Base-by-base conservation (phyloP, 2,888 invertebrate genomes). In the Drosophila multiciliata region DNA sequence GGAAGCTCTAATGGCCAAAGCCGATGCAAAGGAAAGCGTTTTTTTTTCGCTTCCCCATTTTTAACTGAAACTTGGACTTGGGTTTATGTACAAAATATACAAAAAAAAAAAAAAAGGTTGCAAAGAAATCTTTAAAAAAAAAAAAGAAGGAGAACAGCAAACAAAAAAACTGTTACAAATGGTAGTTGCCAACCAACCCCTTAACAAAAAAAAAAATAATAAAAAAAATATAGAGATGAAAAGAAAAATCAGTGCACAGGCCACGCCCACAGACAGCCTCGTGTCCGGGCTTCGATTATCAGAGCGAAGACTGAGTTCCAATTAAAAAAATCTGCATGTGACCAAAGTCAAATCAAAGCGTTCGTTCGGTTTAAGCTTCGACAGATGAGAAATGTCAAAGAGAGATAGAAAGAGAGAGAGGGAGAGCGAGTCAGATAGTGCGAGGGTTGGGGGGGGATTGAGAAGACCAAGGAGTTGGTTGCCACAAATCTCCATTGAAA, bases 301-400 rank as follows among this genome's bases (percentile, higher is more conserved):
- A 64, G 55, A 57, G 52, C 35, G 59, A 38, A 48, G 66, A 78
- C 69, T 29, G 66, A 83, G 82, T 86, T 86, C 84, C 86, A 86
- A 86, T 86, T 86, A 86, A 84, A 86, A 86, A 88, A 89, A 80
- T 83, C 80, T 85, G 80, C 80, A 78, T 83, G 88, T 80, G 83
- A 65, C 81, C 77, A 86, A 82, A 88, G 85, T 80, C 85, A 82
- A 88, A 88, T 84, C 86, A 85, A 67, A 78, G 75, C 60, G 73
- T 66, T 42, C 64, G 73, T 66, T 42, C 50, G 58, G 65, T 61
- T 48, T 65, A 72, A 74, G 52, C 67, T 23, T 57, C 26, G 11
- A 64, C 36, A 55, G 36, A 26, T 29, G 40, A 55, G 29, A 45
- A 38, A n/a, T 49, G 11, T 12, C 2, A 9, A 20, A n/a, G 12